Evolutionary conservation across 2,113 vertebrate species (phyloP).

Genomic region (Rana temporaria): DNA sequence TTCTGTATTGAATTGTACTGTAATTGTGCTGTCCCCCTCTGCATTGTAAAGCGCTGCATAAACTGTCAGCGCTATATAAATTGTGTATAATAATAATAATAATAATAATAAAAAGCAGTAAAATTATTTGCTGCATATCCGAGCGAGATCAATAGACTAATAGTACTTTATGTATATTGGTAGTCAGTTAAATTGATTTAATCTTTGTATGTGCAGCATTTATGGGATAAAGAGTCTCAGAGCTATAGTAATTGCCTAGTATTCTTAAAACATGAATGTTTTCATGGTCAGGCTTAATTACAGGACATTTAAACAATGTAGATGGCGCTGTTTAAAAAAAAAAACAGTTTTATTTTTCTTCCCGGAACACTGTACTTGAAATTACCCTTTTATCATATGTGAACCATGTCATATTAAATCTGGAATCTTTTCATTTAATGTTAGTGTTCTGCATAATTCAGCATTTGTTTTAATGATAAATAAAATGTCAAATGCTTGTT

Average conservation of each 20-base stretch:
- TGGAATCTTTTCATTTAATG: conserved; percentile 10
- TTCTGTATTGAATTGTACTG: too few species aligned
- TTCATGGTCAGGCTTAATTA: conserved; percentile 9
- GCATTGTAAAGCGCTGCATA: too few species aligned
- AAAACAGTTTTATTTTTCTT: conserved; percentile 10
- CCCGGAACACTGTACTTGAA: conserved; percentile 18
- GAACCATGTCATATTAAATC: conserved; percentile 15
- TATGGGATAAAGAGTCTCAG: conserved; percentile 4
- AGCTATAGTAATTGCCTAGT: neutral
- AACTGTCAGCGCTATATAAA: too few species aligned
- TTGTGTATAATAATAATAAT: too few species aligned
- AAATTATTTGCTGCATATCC: neutral
- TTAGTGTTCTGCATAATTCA: conserved; percentile 17
- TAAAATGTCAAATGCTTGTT: neutral
- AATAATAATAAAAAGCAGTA: too few species aligned
- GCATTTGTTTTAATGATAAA: neutral
- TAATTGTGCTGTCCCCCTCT: too few species aligned
- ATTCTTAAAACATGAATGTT: conserved; percentile 25
- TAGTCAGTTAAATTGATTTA: neutral
- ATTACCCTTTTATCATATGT: conserved; percentile 25
- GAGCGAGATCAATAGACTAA: neutral
- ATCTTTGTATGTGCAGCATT: neutral
- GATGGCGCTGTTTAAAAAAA: conserved; percentile 9
- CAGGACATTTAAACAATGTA: conserved; percentile 16
- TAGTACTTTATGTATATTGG: neutral